These are phyloP conservation scores for Pyrocephalus nanus DNA, from an alignment of 2,797 vertebrate genomes.

Conservation along the genomic window DNA sequence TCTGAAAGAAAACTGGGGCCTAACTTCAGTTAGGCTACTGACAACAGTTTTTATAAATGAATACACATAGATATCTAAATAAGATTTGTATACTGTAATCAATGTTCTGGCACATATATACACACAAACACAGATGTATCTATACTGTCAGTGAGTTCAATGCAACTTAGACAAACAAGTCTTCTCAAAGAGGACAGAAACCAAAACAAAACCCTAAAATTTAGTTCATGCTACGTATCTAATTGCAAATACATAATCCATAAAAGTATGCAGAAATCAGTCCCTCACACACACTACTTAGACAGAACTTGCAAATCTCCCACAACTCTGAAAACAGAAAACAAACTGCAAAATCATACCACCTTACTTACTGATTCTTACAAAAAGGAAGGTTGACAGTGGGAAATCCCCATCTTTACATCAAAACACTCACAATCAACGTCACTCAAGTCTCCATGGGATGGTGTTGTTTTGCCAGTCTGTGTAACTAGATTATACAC, in stretches of 20 bases:
- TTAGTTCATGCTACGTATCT: neutral
- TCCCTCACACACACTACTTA: neutral
- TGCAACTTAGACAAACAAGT: neutral
- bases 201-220: neutral
- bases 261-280: neutral
- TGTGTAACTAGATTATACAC: neutral
- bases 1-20: neutral
- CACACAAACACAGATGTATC: neutral
- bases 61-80: neutral
- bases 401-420: neutral
- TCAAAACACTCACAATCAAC: neutral
- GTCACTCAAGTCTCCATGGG: neutral
- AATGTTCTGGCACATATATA: neutral
- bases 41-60: neutral
- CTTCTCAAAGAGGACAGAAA: neutral
- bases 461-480: neutral
- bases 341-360: neutral
- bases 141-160: neutral
- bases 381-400: neutral
- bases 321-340: neutral
- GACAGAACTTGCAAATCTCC: neutral
- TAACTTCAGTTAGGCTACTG: neutral
- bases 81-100: neutral
- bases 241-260: neutral
- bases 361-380: neutral